Percentiles rank a stretch among this genome's conserved stretches.
Evolutionary conservation across 2,888 invertebrate species (phyloP).

Genomic region (Encarsia formosa): DNA sequence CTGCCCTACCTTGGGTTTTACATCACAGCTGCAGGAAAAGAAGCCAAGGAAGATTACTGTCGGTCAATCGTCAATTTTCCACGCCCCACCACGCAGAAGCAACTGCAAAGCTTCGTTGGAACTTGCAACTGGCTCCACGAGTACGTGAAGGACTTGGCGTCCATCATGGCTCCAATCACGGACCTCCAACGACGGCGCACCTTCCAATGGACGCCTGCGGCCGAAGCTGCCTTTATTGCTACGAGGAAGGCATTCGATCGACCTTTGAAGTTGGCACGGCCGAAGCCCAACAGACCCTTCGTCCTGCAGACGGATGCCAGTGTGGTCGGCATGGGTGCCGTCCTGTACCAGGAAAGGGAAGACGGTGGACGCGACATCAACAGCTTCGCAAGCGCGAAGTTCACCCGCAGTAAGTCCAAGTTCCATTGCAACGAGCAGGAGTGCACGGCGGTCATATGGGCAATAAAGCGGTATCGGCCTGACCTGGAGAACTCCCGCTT

Average conservation of each 20-base stretch:
- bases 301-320: no score
- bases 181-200: no score
- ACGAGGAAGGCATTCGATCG: background rate
- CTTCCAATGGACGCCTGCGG: no score
- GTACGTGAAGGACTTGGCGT: constrained; percentile 9
- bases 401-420: background rate
- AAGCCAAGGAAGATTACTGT: no score
- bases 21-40: no score
- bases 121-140: constrained; percentile 24
- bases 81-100: background rate
- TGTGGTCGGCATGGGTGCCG: no score
- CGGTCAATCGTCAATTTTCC: no score
- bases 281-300: background rate
- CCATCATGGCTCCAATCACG: no score
- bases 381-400: constrained; percentile 7
- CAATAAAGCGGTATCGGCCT: background rate
- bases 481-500: background rate
- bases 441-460: background rate
- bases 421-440: background rate
- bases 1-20: no score
- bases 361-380: background rate
- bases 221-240: no score
- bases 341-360: background rate
- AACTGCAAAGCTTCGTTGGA: constrained; percentile 8
- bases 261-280: background rate